Evolutionary conservation across 2,888 invertebrate species (phyloP).

Genomic region (Ennomos quercinarius): DNA sequence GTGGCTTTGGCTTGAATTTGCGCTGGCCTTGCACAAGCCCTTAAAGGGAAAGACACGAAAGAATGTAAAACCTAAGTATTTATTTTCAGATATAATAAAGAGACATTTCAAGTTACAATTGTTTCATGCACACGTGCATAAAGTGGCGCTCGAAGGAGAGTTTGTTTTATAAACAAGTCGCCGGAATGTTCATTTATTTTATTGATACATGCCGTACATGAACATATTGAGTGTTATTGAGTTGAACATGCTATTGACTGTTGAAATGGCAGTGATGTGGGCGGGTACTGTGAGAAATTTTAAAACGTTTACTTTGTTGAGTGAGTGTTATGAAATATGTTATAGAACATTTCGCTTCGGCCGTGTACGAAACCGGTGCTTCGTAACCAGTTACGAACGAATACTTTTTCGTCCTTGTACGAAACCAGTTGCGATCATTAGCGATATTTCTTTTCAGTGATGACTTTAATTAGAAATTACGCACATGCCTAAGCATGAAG

Average conservation of each 20-base stretch:
- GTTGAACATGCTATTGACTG: conserved; percentile 23
- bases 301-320: conserved; percentile 29
- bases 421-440: too few relatives aligned
- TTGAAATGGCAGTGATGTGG: conserved; percentile 23
- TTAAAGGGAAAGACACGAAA: neutral
- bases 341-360: too few relatives aligned
- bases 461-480: too few relatives aligned
- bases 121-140: conserved; percentile 21
- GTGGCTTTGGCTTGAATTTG: too few relatives aligned
- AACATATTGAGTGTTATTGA: conserved; percentile 27
- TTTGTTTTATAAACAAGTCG: conserved; percentile 22
- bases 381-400: too few relatives aligned
- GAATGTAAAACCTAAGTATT: conserved; percentile 2
- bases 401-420: too few relatives aligned
- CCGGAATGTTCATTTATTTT: conserved; percentile 20
- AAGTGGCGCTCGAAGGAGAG: conserved; percentile 8
- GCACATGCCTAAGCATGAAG: too few relatives aligned
- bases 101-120: conserved; percentile 15
- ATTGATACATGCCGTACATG: conserved; percentile 26
- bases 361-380: too few relatives aligned
- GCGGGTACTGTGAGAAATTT: conserved; percentile 29
- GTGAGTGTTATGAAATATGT: conserved; percentile 27
- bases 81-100: conserved; percentile 1
- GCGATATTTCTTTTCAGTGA: too few relatives aligned
- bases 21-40: too few relatives aligned